Base-by-base conservation (phyloP, 2,113 vertebrate species). In the Colius striatus region DNA sequence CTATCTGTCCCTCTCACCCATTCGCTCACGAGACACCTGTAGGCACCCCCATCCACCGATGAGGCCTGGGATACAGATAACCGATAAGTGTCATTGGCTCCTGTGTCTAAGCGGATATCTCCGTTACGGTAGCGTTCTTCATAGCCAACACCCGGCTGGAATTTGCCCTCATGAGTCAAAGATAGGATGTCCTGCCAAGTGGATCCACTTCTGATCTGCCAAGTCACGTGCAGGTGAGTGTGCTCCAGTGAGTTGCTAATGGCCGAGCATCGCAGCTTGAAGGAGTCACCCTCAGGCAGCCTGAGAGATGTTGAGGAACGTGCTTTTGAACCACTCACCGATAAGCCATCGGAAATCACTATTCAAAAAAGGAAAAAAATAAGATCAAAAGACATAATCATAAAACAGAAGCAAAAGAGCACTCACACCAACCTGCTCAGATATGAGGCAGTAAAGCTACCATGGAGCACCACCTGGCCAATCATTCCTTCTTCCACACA, bases 281-380 rank as follows among this genome's bases (percentile, higher is more conserved):
- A 95, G 34, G 98, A 97, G 63, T 98, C 98, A 1, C 99, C 99
- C 60, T 99, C 99, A 0, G 97, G 97, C n/a, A 99, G 90, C 20
- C 94, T 97, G 17, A 97, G 89, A 29, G 95, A 78, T 2, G 58
- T 16, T 1, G 90, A 55, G 10, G 93, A 91, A 34, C 84, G 87
- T 13, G 94, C 97, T 27, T 95, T 87, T 43, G 95, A 91, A 0
- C 98, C 93, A 5, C 95, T 94, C 62, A 99, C 98, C 1, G 54
- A 97, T 78, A 99, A 98, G 26, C 98, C 98, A 20, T 99, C 98
- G 0, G 98, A 94, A 93, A 99, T 98, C 82, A 99, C 99, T 99
- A 60, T 19, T 60, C 13, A 17, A n/a, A 70, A 38, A 83, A 67
- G 47, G 25, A 19, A 51, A 73, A 51, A 29, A 17, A 51, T 36